These are phyloP conservation scores for Pristionchus fissidentatus DNA, from an alignment of 2,888 invertebrate species.

Conservation along the genomic window DNA sequence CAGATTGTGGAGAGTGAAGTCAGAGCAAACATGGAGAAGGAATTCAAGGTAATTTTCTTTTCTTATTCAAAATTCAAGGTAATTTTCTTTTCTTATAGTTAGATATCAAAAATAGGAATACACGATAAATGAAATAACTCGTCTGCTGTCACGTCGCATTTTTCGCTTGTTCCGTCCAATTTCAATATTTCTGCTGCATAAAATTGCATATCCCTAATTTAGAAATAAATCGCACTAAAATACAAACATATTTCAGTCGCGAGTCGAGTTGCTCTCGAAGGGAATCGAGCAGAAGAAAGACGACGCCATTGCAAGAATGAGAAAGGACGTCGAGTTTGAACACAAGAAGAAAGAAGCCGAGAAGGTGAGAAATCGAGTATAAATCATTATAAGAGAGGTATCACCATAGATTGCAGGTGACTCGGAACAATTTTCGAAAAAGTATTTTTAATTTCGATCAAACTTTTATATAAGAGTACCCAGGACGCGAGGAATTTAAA, in stretches of 20 bases:
- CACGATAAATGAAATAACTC: not conserved
- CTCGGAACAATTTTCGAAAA: no score
- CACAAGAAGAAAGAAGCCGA: slow-evolving; percentile 54
- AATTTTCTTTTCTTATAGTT: not conserved
- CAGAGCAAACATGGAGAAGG: slow-evolving; percentile 59
- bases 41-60: slow-evolving; percentile 59
- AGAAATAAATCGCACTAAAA: not conserved
- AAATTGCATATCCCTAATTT: not conserved
- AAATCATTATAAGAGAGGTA: no score
- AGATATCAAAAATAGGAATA: not conserved
- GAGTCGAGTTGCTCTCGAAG: slow-evolving; percentile 65
- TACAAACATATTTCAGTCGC: slow-evolving; percentile 51
- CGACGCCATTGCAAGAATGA: slow-evolving; percentile 60
- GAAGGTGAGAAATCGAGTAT: slow-evolving; percentile 45
- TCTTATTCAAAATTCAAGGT: no score
- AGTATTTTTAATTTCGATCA: no score
- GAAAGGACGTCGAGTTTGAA: slow-evolving; percentile 66
- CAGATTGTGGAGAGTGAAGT: slow-evolving; percentile 55
- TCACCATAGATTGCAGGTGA: no score
- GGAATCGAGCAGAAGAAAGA: slow-evolving; percentile 69
- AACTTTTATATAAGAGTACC: no score
- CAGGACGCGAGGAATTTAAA: no score
- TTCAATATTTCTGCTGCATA: not conserved
- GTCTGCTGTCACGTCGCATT: no score
- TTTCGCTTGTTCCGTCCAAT: not conserved